Percentiles rank a stretch among this genome's conserved stretches.
Conservation (phyloP, 30 jellyfish, hydroid and myxozoan species). For the Hydractinia echinata region DNA sequence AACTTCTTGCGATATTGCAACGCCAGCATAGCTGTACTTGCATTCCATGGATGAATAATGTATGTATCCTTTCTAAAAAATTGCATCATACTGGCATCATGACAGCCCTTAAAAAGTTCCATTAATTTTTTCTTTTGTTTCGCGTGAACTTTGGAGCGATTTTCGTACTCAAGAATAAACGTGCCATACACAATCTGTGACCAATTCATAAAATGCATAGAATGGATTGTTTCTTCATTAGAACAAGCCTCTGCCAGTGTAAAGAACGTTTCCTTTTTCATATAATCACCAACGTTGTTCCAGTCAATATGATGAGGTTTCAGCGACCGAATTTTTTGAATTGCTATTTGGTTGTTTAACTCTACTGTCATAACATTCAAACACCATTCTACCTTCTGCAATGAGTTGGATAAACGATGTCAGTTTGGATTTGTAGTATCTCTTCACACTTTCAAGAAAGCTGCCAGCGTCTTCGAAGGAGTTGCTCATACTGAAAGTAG, state of each 20-base stretch:
- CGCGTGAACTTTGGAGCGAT: neutral
- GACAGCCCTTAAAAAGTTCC: too few species aligned
- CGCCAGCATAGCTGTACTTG: neutral
- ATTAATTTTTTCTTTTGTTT: too few species aligned
- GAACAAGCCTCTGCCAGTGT: constrained; percentile 22
- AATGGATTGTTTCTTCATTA: constrained; percentile 7
- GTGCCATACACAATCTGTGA: constrained; percentile 3
- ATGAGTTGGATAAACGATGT: too few species aligned
- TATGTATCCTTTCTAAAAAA: neutral
- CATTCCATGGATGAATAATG: neutral
- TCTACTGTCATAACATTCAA: neutral
- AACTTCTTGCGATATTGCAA: neutral
- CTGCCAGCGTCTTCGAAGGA: neutral
- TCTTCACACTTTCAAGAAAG: neutral
- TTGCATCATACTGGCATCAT: neutral
- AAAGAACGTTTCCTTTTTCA: neutral
- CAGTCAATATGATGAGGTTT: constrained; percentile 11
- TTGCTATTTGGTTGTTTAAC: neutral
- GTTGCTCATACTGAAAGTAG: neutral
- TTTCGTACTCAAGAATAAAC: constrained; percentile 4
- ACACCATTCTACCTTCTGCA: neutral
- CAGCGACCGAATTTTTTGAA: neutral
- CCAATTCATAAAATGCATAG: constrained; percentile 19
- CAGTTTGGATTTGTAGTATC: too few species aligned
- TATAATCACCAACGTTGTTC: constrained; percentile 12